Conservation (phyloP, 53 echinoderm and acorn worm genomes). For the Paracentrotus lividus region DNA sequence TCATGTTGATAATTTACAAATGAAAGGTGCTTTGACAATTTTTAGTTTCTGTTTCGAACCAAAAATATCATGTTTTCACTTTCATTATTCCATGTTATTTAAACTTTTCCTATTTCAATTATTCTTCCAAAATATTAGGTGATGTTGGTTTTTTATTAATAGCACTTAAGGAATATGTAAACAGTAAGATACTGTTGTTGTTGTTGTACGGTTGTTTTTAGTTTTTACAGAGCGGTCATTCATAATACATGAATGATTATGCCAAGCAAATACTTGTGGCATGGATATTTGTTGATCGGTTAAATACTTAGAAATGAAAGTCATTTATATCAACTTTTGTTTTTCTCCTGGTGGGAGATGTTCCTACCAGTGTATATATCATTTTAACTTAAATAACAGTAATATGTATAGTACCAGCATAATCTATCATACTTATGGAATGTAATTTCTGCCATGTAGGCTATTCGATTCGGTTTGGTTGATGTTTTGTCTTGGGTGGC, state of each 20-base stretch:
- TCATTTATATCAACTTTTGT: background rate
- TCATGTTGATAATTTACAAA: constrained; percentile 31
- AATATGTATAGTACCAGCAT: background rate
- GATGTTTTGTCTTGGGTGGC: no score
- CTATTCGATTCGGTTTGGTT: background rate
- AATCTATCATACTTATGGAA: background rate
- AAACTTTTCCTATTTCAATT: background rate
- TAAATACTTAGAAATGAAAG: background rate
- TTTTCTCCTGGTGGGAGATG: background rate
- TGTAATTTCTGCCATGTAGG: background rate
- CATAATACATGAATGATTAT: no score
- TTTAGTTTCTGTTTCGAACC: background rate
- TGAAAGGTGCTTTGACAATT: background rate
- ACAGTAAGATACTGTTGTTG: no score
- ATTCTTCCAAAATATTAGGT: background rate
- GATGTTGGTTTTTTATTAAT: background rate
- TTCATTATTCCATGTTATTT: no score
- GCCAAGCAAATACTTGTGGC: no score
- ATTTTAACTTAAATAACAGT: no score
- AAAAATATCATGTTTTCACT: background rate
- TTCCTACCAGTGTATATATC: background rate
- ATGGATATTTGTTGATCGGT: background rate
- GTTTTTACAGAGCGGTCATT: no score
- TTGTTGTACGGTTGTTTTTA: no score
- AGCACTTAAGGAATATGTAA: no score